Percentiles rank a stretch among this genome's conserved stretches.
These are phyloP conservation scores for Merodon equestris DNA, from an alignment of 2,888 invertebrate genomes.

Conservation along the genomic window DNA sequence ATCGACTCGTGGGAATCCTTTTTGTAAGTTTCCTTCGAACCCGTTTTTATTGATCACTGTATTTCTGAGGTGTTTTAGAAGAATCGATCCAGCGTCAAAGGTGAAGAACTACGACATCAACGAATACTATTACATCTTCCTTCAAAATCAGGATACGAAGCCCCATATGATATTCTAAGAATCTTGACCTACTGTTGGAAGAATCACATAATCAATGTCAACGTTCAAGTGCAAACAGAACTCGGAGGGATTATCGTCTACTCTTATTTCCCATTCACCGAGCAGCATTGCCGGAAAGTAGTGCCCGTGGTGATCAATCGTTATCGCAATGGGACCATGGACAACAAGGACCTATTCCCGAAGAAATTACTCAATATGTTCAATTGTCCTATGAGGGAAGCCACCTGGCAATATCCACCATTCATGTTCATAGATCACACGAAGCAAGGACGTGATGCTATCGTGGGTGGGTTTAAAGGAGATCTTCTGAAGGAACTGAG, in stretches of 20 bases:
- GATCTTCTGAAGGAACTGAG: slow-evolving; percentile 67
- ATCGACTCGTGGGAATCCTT: slow-evolving; percentile 72
- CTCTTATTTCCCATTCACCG: slow-evolving; percentile 73
- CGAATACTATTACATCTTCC: slow-evolving; percentile 74
- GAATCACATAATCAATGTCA: slow-evolving; percentile 73
- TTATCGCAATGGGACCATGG: slow-evolving; percentile 65
- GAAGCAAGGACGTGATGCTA: slow-evolving; percentile 22
- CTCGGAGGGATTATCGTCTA: slow-evolving; percentile 72
- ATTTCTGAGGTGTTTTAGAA: slow-evolving; percentile 50
- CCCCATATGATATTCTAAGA: slow-evolving; percentile 70
- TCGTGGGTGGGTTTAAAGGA: slow-evolving; percentile 69
- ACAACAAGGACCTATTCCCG: slow-evolving; percentile 69
- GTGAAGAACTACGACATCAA: slow-evolving; percentile 70
- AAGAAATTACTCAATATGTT: slow-evolving; percentile 71
- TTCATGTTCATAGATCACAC: slow-evolving; percentile 46
- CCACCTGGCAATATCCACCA: slow-evolving; percentile 69
- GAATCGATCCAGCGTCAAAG: slow-evolving; percentile 70
- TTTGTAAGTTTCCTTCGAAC: slow-evolving; percentile 58
- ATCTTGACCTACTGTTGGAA: slow-evolving; percentile 74
- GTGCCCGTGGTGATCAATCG: slow-evolving; percentile 69
- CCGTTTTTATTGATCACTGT: background rate
- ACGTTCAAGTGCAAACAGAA: slow-evolving; percentile 72
- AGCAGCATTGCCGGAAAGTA: slow-evolving; percentile 65
- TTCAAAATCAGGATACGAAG: slow-evolving; percentile 71
- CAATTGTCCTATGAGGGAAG: slow-evolving; percentile 69